Conservation (phyloP, 2,797 vertebrate species). For the Poecilia picta region DNA sequence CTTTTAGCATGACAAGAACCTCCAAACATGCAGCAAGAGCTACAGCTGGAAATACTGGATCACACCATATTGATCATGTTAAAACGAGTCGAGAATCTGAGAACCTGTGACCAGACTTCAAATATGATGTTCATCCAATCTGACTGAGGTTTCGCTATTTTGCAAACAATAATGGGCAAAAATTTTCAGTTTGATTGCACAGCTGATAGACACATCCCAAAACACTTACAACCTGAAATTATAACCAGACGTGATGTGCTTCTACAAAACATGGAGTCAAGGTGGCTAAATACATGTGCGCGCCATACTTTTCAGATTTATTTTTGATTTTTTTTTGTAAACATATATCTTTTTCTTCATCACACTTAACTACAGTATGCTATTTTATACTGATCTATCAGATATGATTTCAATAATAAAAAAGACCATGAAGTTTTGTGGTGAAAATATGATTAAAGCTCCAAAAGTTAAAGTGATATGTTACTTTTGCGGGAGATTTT, state of each 20-base stretch:
- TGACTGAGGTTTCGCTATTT: not conserved
- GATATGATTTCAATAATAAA: not conserved
- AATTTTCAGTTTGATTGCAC: not conserved
- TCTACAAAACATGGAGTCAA: too few species aligned
- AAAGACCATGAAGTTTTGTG: not conserved
- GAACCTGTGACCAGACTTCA: not conserved
- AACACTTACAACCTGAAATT: not conserved
- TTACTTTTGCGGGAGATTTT: not conserved
- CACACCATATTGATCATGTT: not conserved
- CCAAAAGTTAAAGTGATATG: not conserved
- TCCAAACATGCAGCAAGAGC: not conserved
- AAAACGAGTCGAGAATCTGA: not conserved
- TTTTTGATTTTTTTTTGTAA: not conserved
- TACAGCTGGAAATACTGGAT: not conserved
- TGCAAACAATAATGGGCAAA: not conserved
- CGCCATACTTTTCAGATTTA: slow-evolving; percentile 3
- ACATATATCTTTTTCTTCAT: not conserved
- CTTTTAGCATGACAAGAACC: not conserved
- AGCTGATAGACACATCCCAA: not conserved
- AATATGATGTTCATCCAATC: not conserved
- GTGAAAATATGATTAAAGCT: not conserved
- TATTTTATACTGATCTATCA: not conserved
- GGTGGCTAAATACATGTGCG: not conserved
- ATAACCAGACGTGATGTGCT: not conserved
- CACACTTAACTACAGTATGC: not conserved